Evolutionary conservation across 2,113 vertebrate genomes (phyloP), one percentile per base, ranked within the genome.

Genomic region (Delphinapterus leucas): DNA sequence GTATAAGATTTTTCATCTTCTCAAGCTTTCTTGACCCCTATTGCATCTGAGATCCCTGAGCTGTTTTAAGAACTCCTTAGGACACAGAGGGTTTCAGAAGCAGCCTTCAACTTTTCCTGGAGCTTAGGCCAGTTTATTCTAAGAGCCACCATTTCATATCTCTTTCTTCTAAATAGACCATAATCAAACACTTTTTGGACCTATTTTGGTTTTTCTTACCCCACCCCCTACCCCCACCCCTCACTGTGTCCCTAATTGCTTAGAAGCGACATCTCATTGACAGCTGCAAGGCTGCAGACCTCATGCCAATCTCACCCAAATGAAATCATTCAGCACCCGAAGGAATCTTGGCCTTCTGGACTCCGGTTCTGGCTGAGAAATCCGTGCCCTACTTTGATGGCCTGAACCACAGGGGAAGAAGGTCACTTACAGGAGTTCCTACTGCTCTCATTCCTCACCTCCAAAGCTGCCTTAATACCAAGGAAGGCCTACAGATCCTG

Each of bases 181-280:
- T 74, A 81, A 87, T 55, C 25, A 90, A 92, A 96, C 20, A 58
- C 31, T 38, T 65, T 88, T 10, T 21, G 28, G n/a, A 86, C 89
- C 49, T 88, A 70, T 87, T 74, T 79, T 77, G 36, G 21, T 82
- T 91, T 95, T 93, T 41, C 70, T 94, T 91, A 90, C 49, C 70
- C 81, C 77, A 6, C 2, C 11, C 0, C 18, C 55, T 17, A 8
- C 44, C 8, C 44, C 47, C 17, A 6, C 31, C 81, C 61, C 80
- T 85, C 1, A 53, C 85, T 90, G 96, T 93, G 95, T 93, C 85
- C 44, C 93, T 96, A 95, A 97, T 98, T 97, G 87, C 83, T 97
- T 73, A 63, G 26, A 9, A 13, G 58, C 44, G 61, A 71, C 77
- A 58, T 67, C 55, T 90, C 68, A 58, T 9, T 82, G 83, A 91